Conservation (phyloP, 1,140 invertebrate species). For the Cyclina sinensis region DNA sequence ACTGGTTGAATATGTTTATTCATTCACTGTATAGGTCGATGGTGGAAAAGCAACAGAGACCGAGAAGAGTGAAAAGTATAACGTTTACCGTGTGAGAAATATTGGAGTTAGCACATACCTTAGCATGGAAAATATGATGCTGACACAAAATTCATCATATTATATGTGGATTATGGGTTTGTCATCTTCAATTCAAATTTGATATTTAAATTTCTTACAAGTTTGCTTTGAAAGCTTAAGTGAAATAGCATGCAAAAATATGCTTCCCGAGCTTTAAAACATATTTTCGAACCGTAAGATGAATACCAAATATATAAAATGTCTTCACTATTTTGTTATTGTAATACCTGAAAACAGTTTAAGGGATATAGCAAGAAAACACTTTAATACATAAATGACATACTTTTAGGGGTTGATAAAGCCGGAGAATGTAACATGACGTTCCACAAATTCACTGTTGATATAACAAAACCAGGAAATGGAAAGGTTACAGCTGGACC, state of each 20-base stretch:
- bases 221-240: too few species aligned
- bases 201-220: too few species aligned
- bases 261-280: too few species aligned
- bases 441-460: conserved; percentile 62
- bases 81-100: conserved; percentile 69
- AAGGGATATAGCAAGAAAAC: too few species aligned
- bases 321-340: too few species aligned
- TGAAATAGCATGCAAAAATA: too few species aligned
- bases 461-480: conserved; percentile 68
- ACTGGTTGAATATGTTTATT: too few species aligned
- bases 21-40: conserved; percentile 64
- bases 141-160: conserved; percentile 70
- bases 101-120: conserved; percentile 70
- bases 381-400: too few species aligned
- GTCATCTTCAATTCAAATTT: too few species aligned
- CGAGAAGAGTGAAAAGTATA: conserved; percentile 66
- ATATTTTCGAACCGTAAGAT: too few species aligned
- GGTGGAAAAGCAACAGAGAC: conserved; percentile 69
- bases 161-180: conserved; percentile 77
- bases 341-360: too few species aligned
- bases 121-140: conserved; percentile 63
- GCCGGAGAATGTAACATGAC: conserved; percentile 71
- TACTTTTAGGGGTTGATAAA: conserved; percentile 65
- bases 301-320: too few species aligned
- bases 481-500: conserved; percentile 70